phyloP scores from a whole-genome alignment of 1,140 invertebrate genomes.

The Solenopsis fugax region DNA sequence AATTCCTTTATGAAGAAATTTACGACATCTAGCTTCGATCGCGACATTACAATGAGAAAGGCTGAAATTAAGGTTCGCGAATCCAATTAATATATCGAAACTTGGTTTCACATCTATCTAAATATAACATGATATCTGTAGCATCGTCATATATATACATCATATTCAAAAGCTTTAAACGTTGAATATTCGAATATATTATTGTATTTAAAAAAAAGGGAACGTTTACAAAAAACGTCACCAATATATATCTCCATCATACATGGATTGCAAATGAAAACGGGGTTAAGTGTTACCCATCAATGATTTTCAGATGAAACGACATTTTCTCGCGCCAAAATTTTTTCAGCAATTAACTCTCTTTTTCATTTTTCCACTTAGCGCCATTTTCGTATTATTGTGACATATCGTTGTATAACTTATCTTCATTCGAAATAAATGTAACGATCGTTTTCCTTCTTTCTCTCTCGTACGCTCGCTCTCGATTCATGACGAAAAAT shows the following conservation, averaged over 20 bases:
- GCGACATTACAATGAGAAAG: not conserved
- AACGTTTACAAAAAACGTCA: not conserved
- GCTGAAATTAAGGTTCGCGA: not conserved
- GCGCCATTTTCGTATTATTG: not conserved
- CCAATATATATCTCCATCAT: conserved; percentile 5
- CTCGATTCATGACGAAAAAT: conserved; percentile 23
- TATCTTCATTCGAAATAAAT: not conserved
- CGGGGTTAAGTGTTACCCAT: not conserved
- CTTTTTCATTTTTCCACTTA: not conserved
- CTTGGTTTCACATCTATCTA: not conserved
- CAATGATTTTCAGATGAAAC: conserved; percentile 9
- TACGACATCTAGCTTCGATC: not conserved
- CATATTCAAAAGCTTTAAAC: conserved; percentile 15
- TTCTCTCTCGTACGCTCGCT: not conserved
- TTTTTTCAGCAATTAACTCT: not conserved
- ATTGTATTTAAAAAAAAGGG: not conserved
- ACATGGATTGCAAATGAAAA: not conserved
- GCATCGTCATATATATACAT: not conserved
- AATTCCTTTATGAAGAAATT: not conserved
- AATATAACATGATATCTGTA: not conserved
- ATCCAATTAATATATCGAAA: conserved; percentile 26
- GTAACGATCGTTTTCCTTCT: not conserved
- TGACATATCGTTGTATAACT: not conserved
- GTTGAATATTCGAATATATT: conserved; percentile 18
- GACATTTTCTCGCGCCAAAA: not conserved